Evolutionary conservation across 2,888 invertebrate species (phyloP).

Genomic region (Ferdinandea cuprea): DNA sequence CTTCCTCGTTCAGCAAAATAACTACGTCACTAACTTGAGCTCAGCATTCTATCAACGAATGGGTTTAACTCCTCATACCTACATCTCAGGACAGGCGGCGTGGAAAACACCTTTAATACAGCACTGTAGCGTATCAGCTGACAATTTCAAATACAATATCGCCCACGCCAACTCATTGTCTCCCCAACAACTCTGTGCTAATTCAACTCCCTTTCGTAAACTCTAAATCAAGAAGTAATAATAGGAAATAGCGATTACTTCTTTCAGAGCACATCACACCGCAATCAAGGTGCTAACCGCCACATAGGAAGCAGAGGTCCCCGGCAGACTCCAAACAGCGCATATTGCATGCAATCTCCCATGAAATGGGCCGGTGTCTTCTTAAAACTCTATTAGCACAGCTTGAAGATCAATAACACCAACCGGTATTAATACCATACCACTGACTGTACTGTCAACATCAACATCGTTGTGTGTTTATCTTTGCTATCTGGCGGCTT

Average conservation of each 20-base stretch:
- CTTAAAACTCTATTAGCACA: slow-evolving; percentile 71
- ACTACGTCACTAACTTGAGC: too few species aligned
- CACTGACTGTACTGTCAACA: slow-evolving; percentile 59
- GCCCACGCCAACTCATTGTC: too few species aligned
- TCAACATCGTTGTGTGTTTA: slow-evolving; percentile 46
- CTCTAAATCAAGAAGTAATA: background rate
- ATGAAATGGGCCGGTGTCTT: slow-evolving; percentile 59
- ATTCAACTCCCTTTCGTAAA: background rate
- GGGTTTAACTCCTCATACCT: too few species aligned
- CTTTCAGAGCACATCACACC: slow-evolving; percentile 1
- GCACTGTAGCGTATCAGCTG: too few species aligned
- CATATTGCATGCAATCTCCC: slow-evolving; percentile 45
- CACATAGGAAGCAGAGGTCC: slow-evolving; percentile 14
- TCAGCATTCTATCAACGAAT: too few species aligned
- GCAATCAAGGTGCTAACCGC: slow-evolving; percentile 27
- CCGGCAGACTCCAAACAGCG: slow-evolving; percentile 11
- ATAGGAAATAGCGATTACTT: slow-evolving; percentile 8
- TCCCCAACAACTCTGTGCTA: background rate
- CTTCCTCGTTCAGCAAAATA: too few species aligned
- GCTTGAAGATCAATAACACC: slow-evolving; percentile 58
- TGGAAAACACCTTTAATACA: too few species aligned
- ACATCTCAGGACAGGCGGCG: too few species aligned
- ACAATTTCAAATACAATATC: too few species aligned
- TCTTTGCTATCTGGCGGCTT: slow-evolving; percentile 12
- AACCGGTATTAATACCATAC: slow-evolving; percentile 31